Evolutionary conservation across 2,797 vertebrate genomes (phyloP), one percentile per base, ranked within the genome.

Genomic region (Steatocranus sp.): DNA sequence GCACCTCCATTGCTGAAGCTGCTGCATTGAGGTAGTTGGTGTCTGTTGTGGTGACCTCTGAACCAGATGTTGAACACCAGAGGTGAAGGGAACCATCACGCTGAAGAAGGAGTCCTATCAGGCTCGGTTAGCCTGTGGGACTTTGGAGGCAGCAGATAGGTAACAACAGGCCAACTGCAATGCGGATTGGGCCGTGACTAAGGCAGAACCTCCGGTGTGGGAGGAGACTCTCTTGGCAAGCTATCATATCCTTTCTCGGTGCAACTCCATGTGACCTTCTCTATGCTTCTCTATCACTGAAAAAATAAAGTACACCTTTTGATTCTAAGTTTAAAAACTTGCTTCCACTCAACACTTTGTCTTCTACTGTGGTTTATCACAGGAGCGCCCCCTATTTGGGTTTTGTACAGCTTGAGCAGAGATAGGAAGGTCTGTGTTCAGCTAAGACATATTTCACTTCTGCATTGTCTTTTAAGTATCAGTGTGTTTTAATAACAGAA

Each of bases 181-280:
- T 1, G 3, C 1, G 0, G 25, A 27, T 54, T 1, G 1, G 25
- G 25, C 51, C 5, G 51, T 54, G 5, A 8, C 25, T 27, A 9
- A 54, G 14, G 3, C 8, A 54, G 14, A 27, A 54, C 53, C 53
- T 54, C 14, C 0, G 8, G 25, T 27, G 25, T 9, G 53, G 53
- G 14, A 27, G 25, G 53, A 54, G 12, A 53, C 51, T 53, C 50
- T 53, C 4, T 27, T 27, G 23, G 25, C 51, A 27, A 27, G 23
- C 51, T 27, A 15, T 27, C 51, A 54, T 27, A 54, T 54, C 23
- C 7, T 54, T 8, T 54, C 23, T 54, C 0, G 3, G 27, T 56
- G 8, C 8, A 30, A 30, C 54, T 0, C 5, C 54, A 17, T 2
- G 27, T 32, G 53, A 56, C 25, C 8, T 30, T 56, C 53, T 27